A percentile compares a stretch with the other conserved stretches of the same genome.
phyloP scores from a whole-genome alignment of 2,888 invertebrate genomes.

The Conops quadrifasciatus region DNA sequence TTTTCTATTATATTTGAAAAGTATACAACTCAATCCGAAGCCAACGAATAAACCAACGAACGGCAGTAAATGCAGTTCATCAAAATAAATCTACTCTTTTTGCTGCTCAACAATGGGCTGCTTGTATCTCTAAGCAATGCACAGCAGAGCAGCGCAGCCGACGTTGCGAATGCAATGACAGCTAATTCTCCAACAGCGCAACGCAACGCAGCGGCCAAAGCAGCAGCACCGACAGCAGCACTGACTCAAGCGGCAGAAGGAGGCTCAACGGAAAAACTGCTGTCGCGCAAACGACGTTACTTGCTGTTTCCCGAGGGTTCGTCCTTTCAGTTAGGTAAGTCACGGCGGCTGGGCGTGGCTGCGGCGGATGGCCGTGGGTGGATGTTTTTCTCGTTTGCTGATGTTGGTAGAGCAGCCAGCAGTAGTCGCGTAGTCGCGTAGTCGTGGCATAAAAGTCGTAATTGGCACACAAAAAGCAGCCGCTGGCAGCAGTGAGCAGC shows the following conservation, averaged over 20 bases:
- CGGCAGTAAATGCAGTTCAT: slow-evolving; percentile 1
- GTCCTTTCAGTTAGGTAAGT: slow-evolving; percentile 64
- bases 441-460: slow-evolving; percentile 23
- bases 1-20: no score
- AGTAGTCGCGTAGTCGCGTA: no score
- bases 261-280: slow-evolving; percentile 49
- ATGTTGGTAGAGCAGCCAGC: neutral
- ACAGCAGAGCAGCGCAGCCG: slow-evolving; percentile 8
- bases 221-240: slow-evolving; percentile 15
- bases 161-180: slow-evolving; percentile 28
- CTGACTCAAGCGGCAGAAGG: slow-evolving; percentile 18
- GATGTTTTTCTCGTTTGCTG: slow-evolving; percentile 22
- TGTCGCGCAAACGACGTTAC: slow-evolving; percentile 66
- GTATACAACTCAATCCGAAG: neutral
- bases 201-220: no score
- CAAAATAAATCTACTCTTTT: slow-evolving; percentile 14
- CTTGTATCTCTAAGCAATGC: neutral
- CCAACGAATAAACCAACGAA: neutral
- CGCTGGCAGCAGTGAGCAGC: neutral
- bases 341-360: neutral
- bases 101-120: slow-evolving; percentile 30
- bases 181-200: slow-evolving; percentile 28
- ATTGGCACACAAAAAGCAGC: slow-evolving; percentile 22
- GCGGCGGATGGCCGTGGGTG: neutral
- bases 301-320: slow-evolving; percentile 67